Percentiles rank a stretch among this genome's conserved stretches.
These are phyloP conservation scores for Pachypsylla venusta DNA, from an alignment of 1,140 invertebrate genomes.

Conservation along the genomic window DNA sequence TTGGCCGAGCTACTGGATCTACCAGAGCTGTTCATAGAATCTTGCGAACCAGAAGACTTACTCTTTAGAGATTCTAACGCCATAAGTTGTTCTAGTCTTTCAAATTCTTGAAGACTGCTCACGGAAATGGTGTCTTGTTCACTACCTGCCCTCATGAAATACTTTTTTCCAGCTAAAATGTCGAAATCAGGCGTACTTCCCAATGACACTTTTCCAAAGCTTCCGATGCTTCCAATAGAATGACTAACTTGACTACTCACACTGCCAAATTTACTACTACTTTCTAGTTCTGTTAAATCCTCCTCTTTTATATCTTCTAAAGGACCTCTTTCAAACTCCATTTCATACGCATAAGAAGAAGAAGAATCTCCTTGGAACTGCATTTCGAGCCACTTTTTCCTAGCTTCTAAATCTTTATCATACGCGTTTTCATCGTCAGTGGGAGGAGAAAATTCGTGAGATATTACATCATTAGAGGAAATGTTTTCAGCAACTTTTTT, in stretches of 20 bases:
- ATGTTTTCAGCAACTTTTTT: slow-evolving; percentile 26
- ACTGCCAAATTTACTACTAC: slow-evolving; percentile 59
- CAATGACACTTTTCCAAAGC: slow-evolving; percentile 52
- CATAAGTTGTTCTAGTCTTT: slow-evolving; percentile 69
- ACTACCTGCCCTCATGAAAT: slow-evolving; percentile 49
- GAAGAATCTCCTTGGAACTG: slow-evolving; percentile 55
- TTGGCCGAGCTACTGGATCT: slow-evolving; percentile 36
- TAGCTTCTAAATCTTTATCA: slow-evolving; percentile 47
- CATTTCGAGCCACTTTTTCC: slow-evolving; percentile 78
- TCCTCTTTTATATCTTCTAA: slow-evolving; percentile 83
- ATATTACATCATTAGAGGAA: slow-evolving; percentile 20
- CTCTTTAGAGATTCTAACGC: slow-evolving; percentile 43
- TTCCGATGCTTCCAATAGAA: slow-evolving; percentile 58
- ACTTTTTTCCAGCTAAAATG: slow-evolving; percentile 56
- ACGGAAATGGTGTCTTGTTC: slow-evolving; percentile 84
- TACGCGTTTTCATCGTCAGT: slow-evolving; percentile 31
- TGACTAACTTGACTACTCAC: slow-evolving; percentile 58
- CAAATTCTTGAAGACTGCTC: slow-evolving; percentile 86
- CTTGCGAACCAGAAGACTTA: slow-evolving; percentile 48
- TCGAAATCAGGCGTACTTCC: slow-evolving; percentile 73
- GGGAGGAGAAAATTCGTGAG: slow-evolving; percentile 23
- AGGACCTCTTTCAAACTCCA: slow-evolving; percentile 52
- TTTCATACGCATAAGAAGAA: slow-evolving; percentile 49
- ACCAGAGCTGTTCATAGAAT: slow-evolving; percentile 51
- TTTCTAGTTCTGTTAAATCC: slow-evolving; percentile 67